Base-by-base conservation (phyloP, 1,140 invertebrate genomes). In the Pseudomyrmex sp. region DNA sequence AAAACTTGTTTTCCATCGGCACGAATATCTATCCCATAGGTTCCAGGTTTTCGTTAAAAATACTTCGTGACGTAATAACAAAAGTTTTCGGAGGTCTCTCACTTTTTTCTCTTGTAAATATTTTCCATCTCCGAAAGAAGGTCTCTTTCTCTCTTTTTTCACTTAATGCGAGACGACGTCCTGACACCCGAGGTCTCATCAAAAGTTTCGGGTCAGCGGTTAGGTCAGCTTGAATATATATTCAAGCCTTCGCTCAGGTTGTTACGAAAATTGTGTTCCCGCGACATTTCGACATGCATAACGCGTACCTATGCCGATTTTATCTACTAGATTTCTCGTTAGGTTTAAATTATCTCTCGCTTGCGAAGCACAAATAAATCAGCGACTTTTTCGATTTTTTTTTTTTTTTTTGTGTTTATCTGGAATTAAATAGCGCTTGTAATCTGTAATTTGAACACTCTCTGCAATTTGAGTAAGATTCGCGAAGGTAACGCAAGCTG, bases 341-440 rank as follows among this genome's bases (percentile, higher is more conserved):
- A 15, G 5, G 2, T 35, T 15, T 74, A 7, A 1, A 10, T n/a
- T 2, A 26, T 62, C 44, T 48, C 5, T 46, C 1, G 1, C 15
- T 2, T 56, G 2, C 20, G 23, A n/a, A 9, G 0, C 20, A 46
- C 3, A 46, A 61, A 46, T 10, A 62, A 20, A 4, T 61, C 20
- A 23, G 0, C 1, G 2, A 44, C 58, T 20, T 12, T n/a, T n/a
- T 2, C 2, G 12, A 20, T 7, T 12, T 46, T 13, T 46, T 46
- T 13, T 46, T 59, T 20, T 23, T 59, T 9, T 59, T 20, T 59
- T 20, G 2, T 58, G 54, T 2, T 12, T 46, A 20, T 10, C 7
- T 20, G 9, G 8, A 66, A 5, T 46, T 48, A 69, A 23, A 68
- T 44, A 69, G 15, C 75, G 46, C 15, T 69, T 77, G 20, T 35